These are phyloP conservation scores for Carcharodon carcharias DNA, from an alignment of 2,797 vertebrate genomes.

Conservation along the genomic window DNA sequence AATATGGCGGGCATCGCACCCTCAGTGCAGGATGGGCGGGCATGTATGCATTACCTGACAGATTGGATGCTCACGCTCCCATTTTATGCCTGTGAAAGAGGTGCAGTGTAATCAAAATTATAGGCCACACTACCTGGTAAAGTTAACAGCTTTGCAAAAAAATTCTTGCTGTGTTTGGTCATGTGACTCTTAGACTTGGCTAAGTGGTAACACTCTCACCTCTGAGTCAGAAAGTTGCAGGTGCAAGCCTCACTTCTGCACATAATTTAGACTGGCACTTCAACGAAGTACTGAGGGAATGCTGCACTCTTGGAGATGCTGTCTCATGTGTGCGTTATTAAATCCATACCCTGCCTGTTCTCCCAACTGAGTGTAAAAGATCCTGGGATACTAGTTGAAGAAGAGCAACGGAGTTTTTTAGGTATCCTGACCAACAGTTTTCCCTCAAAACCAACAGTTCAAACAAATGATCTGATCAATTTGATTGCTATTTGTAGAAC, in stretches of 20 bases:
- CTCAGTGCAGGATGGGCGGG: neutral
- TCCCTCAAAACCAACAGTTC: neutral
- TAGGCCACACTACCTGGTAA: neutral
- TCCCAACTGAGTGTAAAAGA: neutral
- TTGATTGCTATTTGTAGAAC: neutral
- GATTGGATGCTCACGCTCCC: neutral
- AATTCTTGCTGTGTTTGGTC: neutral
- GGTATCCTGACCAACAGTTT: neutral
- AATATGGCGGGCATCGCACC: neutral
- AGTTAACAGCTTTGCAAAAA: neutral
- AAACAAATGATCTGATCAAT: conserved; percentile 1
- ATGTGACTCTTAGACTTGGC: neutral
- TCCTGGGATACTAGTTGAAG: neutral
- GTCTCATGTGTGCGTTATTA: neutral
- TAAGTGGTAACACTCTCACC: neutral
- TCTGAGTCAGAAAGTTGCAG: neutral
- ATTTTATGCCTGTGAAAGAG: neutral
- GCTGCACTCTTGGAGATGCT: neutral
- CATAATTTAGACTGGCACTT: neutral
- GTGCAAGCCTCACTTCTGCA: neutral
- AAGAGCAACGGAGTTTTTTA: neutral
- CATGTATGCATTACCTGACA: neutral
- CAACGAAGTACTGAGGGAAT: neutral
- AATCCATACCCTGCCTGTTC: neutral
- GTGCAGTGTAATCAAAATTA: neutral